Evolutionary conservation across 2,888 invertebrate species (phyloP), one percentile per base, ranked within the genome.

Genomic region (Lasius platythorax): DNA sequence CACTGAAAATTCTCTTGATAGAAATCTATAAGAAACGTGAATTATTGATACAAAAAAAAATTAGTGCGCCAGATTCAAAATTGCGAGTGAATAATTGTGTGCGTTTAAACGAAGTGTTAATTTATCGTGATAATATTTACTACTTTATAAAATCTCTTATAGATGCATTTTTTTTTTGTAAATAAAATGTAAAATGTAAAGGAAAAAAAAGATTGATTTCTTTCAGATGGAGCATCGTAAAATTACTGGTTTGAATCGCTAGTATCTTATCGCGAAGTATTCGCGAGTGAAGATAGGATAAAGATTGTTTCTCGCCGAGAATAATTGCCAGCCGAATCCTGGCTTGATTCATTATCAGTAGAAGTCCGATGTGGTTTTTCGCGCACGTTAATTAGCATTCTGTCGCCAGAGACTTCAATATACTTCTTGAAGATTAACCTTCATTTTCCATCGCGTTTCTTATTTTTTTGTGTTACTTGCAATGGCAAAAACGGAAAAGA

Each of bases 401-500:
- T 23, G 6, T 46, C 46, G 28, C 43, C 3, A 37, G 2, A 12
- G 33, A n/a, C 4, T 5, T 37, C 2, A 50, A 70, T 30, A 58
- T 30, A 58, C 15, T 56, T 30, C 8, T 43, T 43, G 2, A 37
- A 28, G 50, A 64, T 18, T 15, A 28, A 28, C 33, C 5, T 2
- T 53, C 23, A 6, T 30, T 18, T 82, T 18, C 11, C 53, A 8
- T 30, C n/a, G 12, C 23, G 11, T 61, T n/a, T 64, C 33, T 30
- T 28, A 12, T 40, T n/a, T 30, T 79, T 18, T 5, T 61, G 37
- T 43, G 28, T 1, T 15, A 15, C 75, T 53, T 2, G 12, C 5
- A 23, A 73, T 79, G 43, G n/a, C 43, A 18, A 58, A n/a, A 23
- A 88, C 86, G 86, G 83, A 67, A 37, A 85, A 87, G 18, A 33